Base-by-base conservation (phyloP, 1,140 invertebrate genomes). In the Euwallacea similis region DNA sequence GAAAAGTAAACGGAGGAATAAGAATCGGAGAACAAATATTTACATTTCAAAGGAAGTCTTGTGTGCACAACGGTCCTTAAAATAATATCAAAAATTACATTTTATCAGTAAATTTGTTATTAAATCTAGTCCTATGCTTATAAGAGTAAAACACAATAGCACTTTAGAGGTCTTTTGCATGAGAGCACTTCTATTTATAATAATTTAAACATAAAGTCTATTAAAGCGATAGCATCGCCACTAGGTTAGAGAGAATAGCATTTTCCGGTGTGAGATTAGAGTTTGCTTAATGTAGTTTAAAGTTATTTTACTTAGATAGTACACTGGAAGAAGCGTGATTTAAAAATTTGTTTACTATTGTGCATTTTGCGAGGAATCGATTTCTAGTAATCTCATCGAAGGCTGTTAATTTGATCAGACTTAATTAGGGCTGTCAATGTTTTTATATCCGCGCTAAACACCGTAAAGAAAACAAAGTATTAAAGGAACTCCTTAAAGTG, bases 281-380 rank as follows among this genome's bases (percentile, higher is more conserved):
- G 56, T 66, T 66, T 66, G 42, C 64, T 66, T 66, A 66, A 66
- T 66, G 64, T 66, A 56, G 42, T 66, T 56, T 66, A 55, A 66
- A 56, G 4, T 56, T 56, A 66, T 56, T 50, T 50, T 50, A 13
- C 9, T 50, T 33, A 33, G 21, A 33, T 33, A 4, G 21, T 33
- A 33, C 4, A 4, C 21, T 33, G 21, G 21, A 33, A 33, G 21
- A 33, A 33, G 1, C 21, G 21, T 4, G 21, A 33, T 33, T 33
- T 33, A 33, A 33, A 33, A 33, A 33, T 33, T 33, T 33, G 21
- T 33, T 33, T 33, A 33, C 46, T 50, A 50, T 50, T 13, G 46
- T 11, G 9, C 9, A 50, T 50, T 13, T 13, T 11, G 13, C 46
- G 46, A 50, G 46, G 46, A 50, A 13, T 50, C 9, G 9, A 11